Evolutionary conservation across 2,888 invertebrate species (phyloP), one percentile per base, ranked within the genome.

Genomic region (Hypsopygia costalis): DNA sequence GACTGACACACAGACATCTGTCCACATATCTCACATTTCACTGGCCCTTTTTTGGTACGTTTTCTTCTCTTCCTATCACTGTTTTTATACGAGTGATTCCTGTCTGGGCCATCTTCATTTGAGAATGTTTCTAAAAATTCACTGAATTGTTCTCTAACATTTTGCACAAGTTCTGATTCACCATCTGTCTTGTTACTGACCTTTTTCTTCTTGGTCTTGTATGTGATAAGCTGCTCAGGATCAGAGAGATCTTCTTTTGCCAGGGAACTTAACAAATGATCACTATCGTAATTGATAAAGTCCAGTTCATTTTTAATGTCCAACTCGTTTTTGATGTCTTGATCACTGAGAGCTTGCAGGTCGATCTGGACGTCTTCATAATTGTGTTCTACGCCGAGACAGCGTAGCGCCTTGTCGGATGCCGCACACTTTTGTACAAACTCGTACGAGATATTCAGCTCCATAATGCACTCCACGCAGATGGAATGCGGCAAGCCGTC

Each of bases 401-500:
- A 65, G 12, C 79, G 78, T 28, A 89, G 59, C 0, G 69, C 64
- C 27, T 62, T 67, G 47, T 86, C 81, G 0, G 86, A 73, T 0
- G 77, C 68, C 46, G 81, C 78, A 44, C 82, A 85, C 51, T 77
- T 79, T 28, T 57, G 59, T 0, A 81, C 68, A 52, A 88, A 88
- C 21, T 74, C 64, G 43, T 78, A 81, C 1, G 75, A 56, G 0
- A 71, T 46, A 0, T 59, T 46, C 1, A 89, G 67, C 35, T 86
- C 82, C 1, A 49, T 47, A 1, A 68, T 64, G 52, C 88, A 89
- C n/a, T 37, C 52, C 1, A 41, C 52, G 38, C 88, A 89, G 25
- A 89, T 73, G 27, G 60, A 58, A 28, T 66, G 69, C 0, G 88
- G 88, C 6, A 85, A 55, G 4, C 77, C 80, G 34, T 89, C 87